Evolutionary conservation across 2,113 vertebrate species (phyloP).

Genomic region (Sciurus niger): DNA sequence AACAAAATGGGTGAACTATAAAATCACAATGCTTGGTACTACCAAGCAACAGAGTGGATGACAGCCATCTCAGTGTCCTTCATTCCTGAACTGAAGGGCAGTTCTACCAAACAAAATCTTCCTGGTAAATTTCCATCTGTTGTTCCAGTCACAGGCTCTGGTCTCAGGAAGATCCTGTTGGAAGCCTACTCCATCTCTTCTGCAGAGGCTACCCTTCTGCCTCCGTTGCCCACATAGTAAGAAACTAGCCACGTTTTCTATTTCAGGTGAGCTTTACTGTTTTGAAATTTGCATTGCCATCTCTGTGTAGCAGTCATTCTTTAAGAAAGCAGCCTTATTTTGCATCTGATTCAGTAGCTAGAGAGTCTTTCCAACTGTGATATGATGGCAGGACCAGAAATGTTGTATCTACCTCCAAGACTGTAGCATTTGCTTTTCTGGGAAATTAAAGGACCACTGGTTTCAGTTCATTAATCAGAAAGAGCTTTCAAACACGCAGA

Average conservation of each 20-base stretch:
- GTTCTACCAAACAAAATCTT: background rate
- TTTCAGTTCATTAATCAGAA: slow-evolving; percentile 49
- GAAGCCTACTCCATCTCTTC: background rate
- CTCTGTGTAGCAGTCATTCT: background rate
- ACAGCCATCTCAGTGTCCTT: background rate
- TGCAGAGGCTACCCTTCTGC: background rate
- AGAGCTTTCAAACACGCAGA: slow-evolving; percentile 23
- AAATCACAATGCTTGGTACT: background rate
- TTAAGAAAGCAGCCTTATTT: background rate
- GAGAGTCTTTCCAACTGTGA: background rate
- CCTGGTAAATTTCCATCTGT: background rate
- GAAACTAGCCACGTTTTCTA: background rate
- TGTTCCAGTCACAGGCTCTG: background rate
- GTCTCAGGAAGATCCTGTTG: background rate
- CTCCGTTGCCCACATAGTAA: background rate
- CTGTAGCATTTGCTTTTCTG: background rate
- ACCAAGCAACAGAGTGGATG: background rate
- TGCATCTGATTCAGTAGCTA: background rate
- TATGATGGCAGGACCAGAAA: background rate
- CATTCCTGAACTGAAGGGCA: background rate
- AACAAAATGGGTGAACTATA: background rate
- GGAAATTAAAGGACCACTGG: slow-evolving; percentile 15
- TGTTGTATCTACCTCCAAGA: background rate
- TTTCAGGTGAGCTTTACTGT: background rate
- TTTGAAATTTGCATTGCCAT: background rate